These are phyloP conservation scores for Chunga burmeisteri DNA, from an alignment of 2,113 vertebrate species.

Conservation along the genomic window DNA sequence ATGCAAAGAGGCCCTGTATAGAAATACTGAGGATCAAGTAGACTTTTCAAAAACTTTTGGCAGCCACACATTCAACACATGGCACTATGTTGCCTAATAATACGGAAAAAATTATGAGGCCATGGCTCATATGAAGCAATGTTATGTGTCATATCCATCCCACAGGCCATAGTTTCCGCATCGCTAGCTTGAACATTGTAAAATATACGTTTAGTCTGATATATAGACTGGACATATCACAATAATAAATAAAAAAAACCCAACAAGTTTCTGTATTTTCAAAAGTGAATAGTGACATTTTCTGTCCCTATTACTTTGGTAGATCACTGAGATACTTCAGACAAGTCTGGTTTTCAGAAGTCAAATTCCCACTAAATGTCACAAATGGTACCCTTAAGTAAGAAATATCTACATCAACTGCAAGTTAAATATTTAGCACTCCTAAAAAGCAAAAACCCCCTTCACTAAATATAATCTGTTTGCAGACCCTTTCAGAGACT, in stretches of 20 bases:
- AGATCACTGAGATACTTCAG: not conserved
- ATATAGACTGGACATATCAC: not conserved
- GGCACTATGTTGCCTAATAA: not conserved
- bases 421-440: not conserved
- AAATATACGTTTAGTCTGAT: not conserved
- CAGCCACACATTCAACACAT: not conserved
- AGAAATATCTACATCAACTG: not conserved
- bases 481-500: not conserved
- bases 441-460: not conserved
- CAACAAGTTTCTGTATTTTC: not conserved
- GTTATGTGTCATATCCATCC: not conserved
- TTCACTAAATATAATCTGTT: not conserved
- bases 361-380: not conserved
- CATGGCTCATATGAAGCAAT: not conserved
- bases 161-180: not conserved
- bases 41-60: not conserved
- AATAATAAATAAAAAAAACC: not conserved
- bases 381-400: not conserved
- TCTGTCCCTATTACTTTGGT: not conserved
- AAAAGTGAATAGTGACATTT: not conserved
- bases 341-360: not conserved
- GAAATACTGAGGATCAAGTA: not conserved
- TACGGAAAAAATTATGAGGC: not conserved
- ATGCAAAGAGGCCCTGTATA: not conserved
- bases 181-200: not conserved